Base-by-base conservation (phyloP, 1,140 invertebrate species). In the Schlechtendalia chinensis region DNA sequence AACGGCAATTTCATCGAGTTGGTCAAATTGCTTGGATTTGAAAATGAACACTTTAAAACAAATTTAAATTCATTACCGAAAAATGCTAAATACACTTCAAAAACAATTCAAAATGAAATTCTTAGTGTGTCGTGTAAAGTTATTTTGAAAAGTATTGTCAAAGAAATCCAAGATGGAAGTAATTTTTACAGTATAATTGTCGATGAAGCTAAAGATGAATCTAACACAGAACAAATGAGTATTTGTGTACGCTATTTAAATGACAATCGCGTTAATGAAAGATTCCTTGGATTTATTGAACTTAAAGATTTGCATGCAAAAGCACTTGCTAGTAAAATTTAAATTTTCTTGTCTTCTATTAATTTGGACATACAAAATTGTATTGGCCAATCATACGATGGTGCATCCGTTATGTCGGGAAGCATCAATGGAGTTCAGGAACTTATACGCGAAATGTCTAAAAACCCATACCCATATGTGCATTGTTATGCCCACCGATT, bases 341-440 rank as follows among this genome's bases (percentile, higher is more conserved):
- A 39, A 45, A 10, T 45, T n/a, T 67, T 67, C 45, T 67, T 67
- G 39, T 39, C n/a, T 67, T 39, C 29, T 45, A 22, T 45, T 39
- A 45, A 22, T 67, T 67, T 67, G 39, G 32, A 67, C n/a, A n/a
- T 67, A 39, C 39, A 67, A 45, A 67, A 67, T 39, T 45, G 63
- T 67, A 54, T 82, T 81, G 39, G 50, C 29, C 81, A 82, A 79
- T 81, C 81, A 47, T 82, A 82, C 47, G 81, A 82, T 47, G 82
- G 75, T 16, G 82, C 82, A 39, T 65, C 61, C 56, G 81, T 81
- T 56, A 82, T 81, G 81, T 53, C 81, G 12, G 72, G 61, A 12
- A 39, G 32, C 14, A 32, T 82, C 8, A 74, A 82, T 59, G 69
- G 47, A 53, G 22, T 72, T 72, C 69, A 72, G 22, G 8, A 72